Base-by-base conservation (phyloP, 2,113 vertebrate species). In the Chlamydotis undulata region DNA sequence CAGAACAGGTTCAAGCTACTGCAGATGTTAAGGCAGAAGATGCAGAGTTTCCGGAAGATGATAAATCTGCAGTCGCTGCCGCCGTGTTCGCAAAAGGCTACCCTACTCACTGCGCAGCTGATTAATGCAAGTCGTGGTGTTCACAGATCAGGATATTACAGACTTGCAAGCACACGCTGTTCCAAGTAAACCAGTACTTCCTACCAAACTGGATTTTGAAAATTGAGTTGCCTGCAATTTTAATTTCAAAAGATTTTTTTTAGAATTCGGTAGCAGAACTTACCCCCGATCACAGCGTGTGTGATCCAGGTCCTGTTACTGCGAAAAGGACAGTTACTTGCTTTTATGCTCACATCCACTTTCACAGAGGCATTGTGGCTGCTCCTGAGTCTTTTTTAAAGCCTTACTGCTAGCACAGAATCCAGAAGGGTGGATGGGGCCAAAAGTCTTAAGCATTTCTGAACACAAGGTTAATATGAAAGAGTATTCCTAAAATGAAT, bases 61-160 rank as follows among this genome's bases (percentile, higher is more conserved):
- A 37, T 61, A n/a, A 76, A 81, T 19, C 33, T 0, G 31, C 10
- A 35, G 57, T 41, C 0, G 0, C 19, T 3, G 4, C 23, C 0
- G 0, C 31, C 2, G 0, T 12, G 6, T 45, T 93, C 33, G 12
- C 86, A 50, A 13, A 69, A 22, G 65, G 64, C 82, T 73, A 4
- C 19, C 8, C 39, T 23, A 9, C 52, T 55, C 60, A 26, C 73
- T 70, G 56, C 7, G 35, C 45, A 31, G 89, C 91, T 63, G 70
- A 95, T 63, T 90, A 83, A 33, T 35, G 31, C 14, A 21, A 64
- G 5, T 19, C 3, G 0, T 4, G 74, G 50, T 74, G 76, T 60
- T 82, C 79, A 16, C 18, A 65, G 25, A 31, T 86, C n/a, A 45
- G 82, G 52, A 35, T 49, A 25, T 55, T 47, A 14, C 43, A 67